phyloP scores from a whole-genome alignment of 1,140 invertebrate genomes.

The Zaprionus taronus region DNA sequence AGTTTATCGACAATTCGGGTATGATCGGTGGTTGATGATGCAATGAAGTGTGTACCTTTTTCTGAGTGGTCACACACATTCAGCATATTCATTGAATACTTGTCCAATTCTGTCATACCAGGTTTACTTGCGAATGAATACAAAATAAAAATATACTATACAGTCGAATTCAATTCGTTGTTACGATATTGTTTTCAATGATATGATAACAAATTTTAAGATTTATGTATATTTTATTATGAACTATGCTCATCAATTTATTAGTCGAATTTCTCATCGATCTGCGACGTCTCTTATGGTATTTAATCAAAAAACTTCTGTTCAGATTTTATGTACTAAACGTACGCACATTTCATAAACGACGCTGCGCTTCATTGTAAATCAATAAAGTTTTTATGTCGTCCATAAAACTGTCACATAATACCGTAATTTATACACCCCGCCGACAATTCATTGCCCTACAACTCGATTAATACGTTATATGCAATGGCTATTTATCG shows the following conservation, averaged over 20 bases:
- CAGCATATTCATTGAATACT: not conserved
- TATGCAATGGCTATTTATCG: slow-evolving; percentile 61
- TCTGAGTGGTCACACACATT: not conserved
- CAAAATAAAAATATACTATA: not conserved
- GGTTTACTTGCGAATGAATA: slow-evolving; percentile 19
- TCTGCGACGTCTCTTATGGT: not conserved
- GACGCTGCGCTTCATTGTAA: slow-evolving; percentile 16
- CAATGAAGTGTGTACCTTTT: slow-evolving; percentile 30
- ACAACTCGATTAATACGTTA: slow-evolving; percentile 46
- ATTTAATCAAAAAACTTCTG: slow-evolving; percentile 15
- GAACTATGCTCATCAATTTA: slow-evolving; percentile 11
- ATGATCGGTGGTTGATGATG: slow-evolving; percentile 16
- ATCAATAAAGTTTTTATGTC: slow-evolving; percentile 60
- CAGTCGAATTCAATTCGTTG: not conserved
- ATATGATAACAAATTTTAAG: not conserved
- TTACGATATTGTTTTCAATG: not conserved
- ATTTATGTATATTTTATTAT: not conserved
- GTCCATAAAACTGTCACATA: slow-evolving; percentile 64
- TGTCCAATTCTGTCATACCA: slow-evolving; percentile 11
- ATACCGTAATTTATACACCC: slow-evolving; percentile 52
- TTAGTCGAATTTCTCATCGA: not conserved
- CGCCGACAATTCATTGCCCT: not conserved
- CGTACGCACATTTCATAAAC: not conserved
- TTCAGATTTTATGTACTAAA: not conserved
- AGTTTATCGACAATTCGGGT: slow-evolving; percentile 15